Percentiles rank a stretch among this genome's conserved stretches.
These are phyloP conservation scores for Heliconius sara DNA, from an alignment of 2,888 invertebrate genomes.

Conservation along the genomic window DNA sequence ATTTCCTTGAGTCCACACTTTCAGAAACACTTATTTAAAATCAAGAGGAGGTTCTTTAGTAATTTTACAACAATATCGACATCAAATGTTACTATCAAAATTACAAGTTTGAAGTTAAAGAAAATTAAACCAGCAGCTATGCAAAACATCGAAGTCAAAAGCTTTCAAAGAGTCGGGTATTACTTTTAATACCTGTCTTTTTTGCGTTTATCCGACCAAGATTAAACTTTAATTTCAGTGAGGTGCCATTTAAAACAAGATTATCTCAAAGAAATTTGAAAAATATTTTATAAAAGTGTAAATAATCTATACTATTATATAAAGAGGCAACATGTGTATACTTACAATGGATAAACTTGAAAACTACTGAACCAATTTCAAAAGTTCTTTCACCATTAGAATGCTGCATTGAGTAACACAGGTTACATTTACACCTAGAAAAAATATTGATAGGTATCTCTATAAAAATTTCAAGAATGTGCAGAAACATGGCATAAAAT, in stretches of 20 bases:
- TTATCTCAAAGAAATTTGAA: neutral
- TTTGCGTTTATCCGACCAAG: neutral
- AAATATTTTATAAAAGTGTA: neutral
- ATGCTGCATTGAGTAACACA: no score
- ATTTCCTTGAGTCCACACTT: no score
- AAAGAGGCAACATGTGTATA: no score
- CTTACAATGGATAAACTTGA: no score
- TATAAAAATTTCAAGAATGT: no score
- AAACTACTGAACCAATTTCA: no score
- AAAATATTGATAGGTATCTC: no score
- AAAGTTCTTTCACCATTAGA: no score
- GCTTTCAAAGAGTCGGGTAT: slow-evolving; percentile 30
- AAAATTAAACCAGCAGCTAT: slow-evolving; percentile 20
- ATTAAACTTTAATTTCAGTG: neutral
- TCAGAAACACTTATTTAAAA: neutral
- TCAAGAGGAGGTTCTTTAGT: neutral
- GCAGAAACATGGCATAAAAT: no score
- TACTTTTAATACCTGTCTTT: slow-evolving; percentile 11
- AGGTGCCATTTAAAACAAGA: neutral
- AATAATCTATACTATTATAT: no score
- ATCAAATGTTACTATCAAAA: slow-evolving; percentile 22
- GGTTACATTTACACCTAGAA: no score
- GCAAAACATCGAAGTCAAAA: slow-evolving; percentile 23
- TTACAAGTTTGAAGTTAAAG: slow-evolving; percentile 5
- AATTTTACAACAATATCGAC: slow-evolving; percentile 24